phyloP scores from a whole-genome alignment of 2,888 invertebrate species.

The Herminia tarsipennalis region DNA sequence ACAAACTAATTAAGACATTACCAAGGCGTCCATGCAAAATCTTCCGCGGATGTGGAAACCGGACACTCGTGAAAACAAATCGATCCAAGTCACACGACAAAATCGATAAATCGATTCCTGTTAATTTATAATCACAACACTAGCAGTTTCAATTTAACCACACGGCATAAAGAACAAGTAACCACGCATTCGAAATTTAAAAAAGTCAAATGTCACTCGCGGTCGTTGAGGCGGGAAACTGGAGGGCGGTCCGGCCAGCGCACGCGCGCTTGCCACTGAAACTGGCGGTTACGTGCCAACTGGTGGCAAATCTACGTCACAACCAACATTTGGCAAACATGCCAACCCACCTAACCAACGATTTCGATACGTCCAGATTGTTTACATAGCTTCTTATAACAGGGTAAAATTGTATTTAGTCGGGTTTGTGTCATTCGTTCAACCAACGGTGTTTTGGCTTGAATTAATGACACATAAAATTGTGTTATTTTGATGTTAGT shows the following conservation, averaged over 20 bases:
- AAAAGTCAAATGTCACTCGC: slow-evolving; percentile 67
- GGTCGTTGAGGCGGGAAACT: slow-evolving; percentile 64
- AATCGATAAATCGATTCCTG: slow-evolving; percentile 42
- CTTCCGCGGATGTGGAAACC: slow-evolving; percentile 51
- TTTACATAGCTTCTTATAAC: slow-evolving; percentile 51
- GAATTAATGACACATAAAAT: slow-evolving; percentile 59
- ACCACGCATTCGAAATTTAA: slow-evolving; percentile 52
- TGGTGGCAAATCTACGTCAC: slow-evolving; percentile 47
- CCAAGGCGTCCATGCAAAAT: slow-evolving; percentile 51
- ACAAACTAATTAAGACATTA: slow-evolving; percentile 42
- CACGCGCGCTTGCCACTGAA: slow-evolving; percentile 72
- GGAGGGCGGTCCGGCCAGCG: slow-evolving; percentile 68
- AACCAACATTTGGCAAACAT: slow-evolving; percentile 55
- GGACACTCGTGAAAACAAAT: slow-evolving; percentile 49
- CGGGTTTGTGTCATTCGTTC: slow-evolving; percentile 42
- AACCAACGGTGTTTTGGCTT: slow-evolving; percentile 45
- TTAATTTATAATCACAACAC: slow-evolving; percentile 46
- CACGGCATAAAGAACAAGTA: slow-evolving; percentile 38
- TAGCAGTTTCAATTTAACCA: slow-evolving; percentile 42
- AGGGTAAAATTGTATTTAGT: slow-evolving; percentile 52
- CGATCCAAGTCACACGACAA: slow-evolving; percentile 49
- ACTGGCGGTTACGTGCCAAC: slow-evolving; percentile 62
- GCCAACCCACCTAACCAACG: slow-evolving; percentile 48
- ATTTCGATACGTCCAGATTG: slow-evolving; percentile 52
- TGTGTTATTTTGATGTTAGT: slow-evolving; percentile 62